Conservation (phyloP, 1,140 invertebrate genomes). For the Ooceraea biroi region DNA sequence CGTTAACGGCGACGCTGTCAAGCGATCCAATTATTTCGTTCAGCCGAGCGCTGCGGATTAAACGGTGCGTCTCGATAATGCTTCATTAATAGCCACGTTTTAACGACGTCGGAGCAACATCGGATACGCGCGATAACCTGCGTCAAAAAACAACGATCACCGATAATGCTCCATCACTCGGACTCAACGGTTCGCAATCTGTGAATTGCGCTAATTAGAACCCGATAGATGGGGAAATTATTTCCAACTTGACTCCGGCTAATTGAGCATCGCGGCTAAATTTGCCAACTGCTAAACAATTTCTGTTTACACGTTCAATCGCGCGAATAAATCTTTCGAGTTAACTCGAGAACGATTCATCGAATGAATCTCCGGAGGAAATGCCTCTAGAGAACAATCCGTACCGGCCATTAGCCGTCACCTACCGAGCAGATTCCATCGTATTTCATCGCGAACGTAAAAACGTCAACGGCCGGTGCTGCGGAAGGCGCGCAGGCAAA, state of each 20-base stretch:
- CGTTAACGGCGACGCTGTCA: slow-evolving; percentile 64
- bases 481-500: slow-evolving; percentile 34
- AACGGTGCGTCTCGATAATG: slow-evolving; percentile 36
- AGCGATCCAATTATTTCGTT: slow-evolving; percentile 65
- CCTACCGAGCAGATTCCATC: slow-evolving; percentile 11
- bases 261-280: not conserved
- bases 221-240: not conserved
- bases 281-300: not conserved
- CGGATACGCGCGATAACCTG: slow-evolving; percentile 28
- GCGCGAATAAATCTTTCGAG: slow-evolving; percentile 1
- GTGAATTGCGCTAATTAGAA: not conserved
- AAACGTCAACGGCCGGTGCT: slow-evolving; percentile 43
- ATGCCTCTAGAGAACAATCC: slow-evolving; percentile 42
- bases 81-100: slow-evolving; percentile 50
- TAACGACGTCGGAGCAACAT: not conserved
- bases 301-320: slow-evolving; percentile 17
- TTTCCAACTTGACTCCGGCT: not conserved
- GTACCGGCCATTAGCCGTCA: slow-evolving; percentile 45
- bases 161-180: slow-evolving; percentile 46
- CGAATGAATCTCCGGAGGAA: not conserved
- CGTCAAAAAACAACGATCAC: slow-evolving; percentile 19
- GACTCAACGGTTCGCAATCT: not conserved
- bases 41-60: slow-evolving; percentile 50
- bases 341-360: slow-evolving; percentile 9
- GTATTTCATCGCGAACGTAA: slow-evolving; percentile 47